Evolutionary conservation across 2,113 vertebrate genomes (phyloP).

Genomic region (Lichenostomus cassidix): DNA sequence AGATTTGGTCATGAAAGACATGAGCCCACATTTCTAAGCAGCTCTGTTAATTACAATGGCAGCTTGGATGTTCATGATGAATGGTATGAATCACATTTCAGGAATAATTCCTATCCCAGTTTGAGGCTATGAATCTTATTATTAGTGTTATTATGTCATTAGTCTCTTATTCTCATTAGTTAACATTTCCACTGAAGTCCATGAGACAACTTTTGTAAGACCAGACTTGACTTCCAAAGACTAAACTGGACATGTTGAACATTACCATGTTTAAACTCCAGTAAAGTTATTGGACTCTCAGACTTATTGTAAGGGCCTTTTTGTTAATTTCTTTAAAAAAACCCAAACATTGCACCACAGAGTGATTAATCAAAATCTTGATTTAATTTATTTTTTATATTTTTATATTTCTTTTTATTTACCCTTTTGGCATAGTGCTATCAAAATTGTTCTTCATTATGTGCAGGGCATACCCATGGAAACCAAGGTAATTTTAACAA

Average conservation of each 20-base stretch:
- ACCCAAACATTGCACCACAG: not conserved
- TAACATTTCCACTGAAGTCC: not conserved
- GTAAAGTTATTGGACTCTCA: not conserved
- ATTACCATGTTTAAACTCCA: not conserved
- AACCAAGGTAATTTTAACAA: not conserved
- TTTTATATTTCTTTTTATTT: not conserved
- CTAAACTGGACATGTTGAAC: not conserved
- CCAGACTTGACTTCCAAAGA: not conserved
- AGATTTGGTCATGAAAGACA: not conserved
- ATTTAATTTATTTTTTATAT: not conserved
- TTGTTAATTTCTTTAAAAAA: not conserved
- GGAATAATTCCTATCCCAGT: not conserved
- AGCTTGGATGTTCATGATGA: not conserved
- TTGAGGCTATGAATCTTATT: not conserved
- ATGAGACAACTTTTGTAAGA: not conserved
- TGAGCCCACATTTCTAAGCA: not conserved
- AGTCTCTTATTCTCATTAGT: not conserved
- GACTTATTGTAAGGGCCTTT: not conserved
- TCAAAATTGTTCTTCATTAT: not conserved
- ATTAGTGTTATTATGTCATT: not conserved
- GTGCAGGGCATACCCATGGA: not conserved
- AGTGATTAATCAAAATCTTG: not conserved
- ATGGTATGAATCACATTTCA: not conserved
- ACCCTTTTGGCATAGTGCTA: not conserved
- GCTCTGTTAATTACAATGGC: not conserved